Base-by-base conservation (phyloP, 2,113 vertebrate species). In the Dasyurus viverrinus region DNA sequence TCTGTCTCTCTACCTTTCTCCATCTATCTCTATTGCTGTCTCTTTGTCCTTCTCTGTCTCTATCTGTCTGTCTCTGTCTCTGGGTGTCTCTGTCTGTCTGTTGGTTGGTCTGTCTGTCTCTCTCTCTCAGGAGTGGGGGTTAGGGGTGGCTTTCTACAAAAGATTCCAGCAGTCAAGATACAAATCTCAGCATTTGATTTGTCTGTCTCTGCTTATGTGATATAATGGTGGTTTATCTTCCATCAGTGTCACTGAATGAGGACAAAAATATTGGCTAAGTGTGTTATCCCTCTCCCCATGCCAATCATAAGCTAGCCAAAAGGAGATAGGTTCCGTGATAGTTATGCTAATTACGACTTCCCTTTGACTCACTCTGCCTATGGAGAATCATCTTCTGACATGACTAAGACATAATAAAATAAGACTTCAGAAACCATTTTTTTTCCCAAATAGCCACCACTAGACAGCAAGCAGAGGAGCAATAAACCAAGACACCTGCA, bases 341-440 rank as follows among this genome's bases (percentile, higher is more conserved):
- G 52, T 92, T 92, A 46, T 91, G 7, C 27, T 90, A 3, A 92
- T 91, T 90, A 48, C 30, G 5, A 42, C 14, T 90, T 96, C 48
- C n/a, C 84, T 96, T 96, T 91, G 89, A 95, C 93, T 97, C 84
- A 92, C 14, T 84, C 68, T 90, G 23, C n/a, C 54, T n/a, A 54
- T 53, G 52, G 89, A 95, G 76, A 96, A 54, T 94, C 57, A 97
- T 50, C 60, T 94, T 90, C 46, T 8, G 89, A 92, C 52, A 46
- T 97, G 94, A 95, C 92, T 97, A 95, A 98, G 92, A 91, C 16
- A 24, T 96, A 91, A 95, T 47, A 23, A 93, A 96, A 94, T 95
- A 95, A 94, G 92, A 42, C 92, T 96, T 94, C 68, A 55, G 52
- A 92, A 90, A 47, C 89, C 53, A 94, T 94, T 93, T 53, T 54